Percentiles rank a stretch among this genome's conserved stretches.
These are phyloP conservation scores for Apteryx mantelli DNA, from an alignment of 2,113 vertebrate species.

Conservation along the genomic window DNA sequence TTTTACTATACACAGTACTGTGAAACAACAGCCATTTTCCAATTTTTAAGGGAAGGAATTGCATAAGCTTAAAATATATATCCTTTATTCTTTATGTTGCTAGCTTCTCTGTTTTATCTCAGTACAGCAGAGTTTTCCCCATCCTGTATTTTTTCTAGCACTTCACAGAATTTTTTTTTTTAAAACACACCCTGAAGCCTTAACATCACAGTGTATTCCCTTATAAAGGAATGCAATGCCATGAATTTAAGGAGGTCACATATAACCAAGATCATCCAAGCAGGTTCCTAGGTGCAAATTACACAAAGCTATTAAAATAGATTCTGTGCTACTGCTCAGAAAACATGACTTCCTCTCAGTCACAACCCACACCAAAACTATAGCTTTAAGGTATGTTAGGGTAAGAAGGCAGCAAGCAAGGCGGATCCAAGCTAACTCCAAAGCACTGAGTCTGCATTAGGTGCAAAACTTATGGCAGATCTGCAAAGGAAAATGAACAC, in stretches of 20 bases:
- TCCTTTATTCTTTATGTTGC: not conserved
- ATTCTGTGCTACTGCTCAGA: not conserved
- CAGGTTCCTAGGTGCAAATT: not conserved
- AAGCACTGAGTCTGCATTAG: not conserved
- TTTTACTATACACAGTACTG: not conserved
- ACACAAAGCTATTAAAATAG: not conserved
- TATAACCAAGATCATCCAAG: not conserved
- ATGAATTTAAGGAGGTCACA: slow-evolving; percentile 16
- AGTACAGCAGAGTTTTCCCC: slow-evolving; percentile 33
- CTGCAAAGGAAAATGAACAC: not conserved
- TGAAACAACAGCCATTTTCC: not conserved
- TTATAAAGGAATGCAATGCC: slow-evolving; percentile 20
- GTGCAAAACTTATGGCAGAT: not conserved
- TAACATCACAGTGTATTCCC: slow-evolving; percentile 58
- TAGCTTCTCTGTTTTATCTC: slow-evolving; percentile 56
- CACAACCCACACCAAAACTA: not conserved
- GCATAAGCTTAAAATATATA: not conserved
- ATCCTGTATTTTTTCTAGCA: not conserved
- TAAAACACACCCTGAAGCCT: slow-evolving; percentile 27
- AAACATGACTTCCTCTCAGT: not conserved
- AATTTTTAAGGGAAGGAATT: not conserved
- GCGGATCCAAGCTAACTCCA: not conserved
- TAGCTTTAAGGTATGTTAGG: not conserved
- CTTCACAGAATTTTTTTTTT: slow-evolving; percentile 44
- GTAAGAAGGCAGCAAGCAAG: not conserved